A percentile compares a stretch with the other conserved stretches of the same genome.
Conservation (phyloP, 2,888 invertebrate species). For the Eristalis tenax region DNA sequence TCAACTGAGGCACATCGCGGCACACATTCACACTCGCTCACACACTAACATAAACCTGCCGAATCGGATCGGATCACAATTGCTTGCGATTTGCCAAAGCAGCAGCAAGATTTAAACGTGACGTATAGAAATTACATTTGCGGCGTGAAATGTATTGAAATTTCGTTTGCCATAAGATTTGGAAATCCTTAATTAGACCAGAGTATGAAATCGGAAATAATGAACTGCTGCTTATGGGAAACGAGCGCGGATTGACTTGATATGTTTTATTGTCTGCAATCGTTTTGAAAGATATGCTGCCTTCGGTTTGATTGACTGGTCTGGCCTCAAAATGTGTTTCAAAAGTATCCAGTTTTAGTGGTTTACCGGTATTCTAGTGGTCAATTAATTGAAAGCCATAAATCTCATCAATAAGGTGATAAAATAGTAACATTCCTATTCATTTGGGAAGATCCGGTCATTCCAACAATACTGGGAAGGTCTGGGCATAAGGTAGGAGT, state of each 20-base stretch:
- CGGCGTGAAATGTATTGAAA: neutral
- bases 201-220: neutral
- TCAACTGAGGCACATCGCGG: neutral
- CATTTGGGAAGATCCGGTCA: too few relatives aligned
- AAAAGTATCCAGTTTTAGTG: neutral
- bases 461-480: too few relatives aligned
- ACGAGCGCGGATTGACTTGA: neutral
- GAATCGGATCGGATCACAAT: neutral
- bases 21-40: neutral
- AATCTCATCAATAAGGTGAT: too few relatives aligned
- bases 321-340: neutral
- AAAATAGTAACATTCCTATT: too few relatives aligned
- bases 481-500: too few relatives aligned
- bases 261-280: neutral
- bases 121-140: conserved; percentile 53
- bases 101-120: conserved; percentile 53
- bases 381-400: neutral
- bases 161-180: conserved; percentile 6
- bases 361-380: neutral
- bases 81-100: neutral
- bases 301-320: neutral
- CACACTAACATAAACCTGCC: neutral
- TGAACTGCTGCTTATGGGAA: neutral
- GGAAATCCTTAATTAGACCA: conserved; percentile 29
- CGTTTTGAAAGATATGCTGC: neutral